These are phyloP conservation scores for Cephalopterus ornatus DNA, from an alignment of 2,113 vertebrate genomes.

Conservation along the genomic window DNA sequence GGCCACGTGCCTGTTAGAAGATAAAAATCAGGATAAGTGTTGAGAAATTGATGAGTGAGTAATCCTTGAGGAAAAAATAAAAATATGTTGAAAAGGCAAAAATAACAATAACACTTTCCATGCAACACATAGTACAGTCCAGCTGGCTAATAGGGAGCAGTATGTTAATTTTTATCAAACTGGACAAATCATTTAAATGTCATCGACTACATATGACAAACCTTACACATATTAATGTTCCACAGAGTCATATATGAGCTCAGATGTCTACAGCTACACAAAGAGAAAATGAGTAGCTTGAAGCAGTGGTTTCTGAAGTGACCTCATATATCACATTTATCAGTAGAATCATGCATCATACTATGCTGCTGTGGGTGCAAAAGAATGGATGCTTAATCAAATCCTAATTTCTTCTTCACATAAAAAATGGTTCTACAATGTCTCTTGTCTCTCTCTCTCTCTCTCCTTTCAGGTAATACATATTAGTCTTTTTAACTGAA, in stretches of 20 bases:
- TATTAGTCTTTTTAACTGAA: background rate
- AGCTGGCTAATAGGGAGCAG: background rate
- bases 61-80: background rate
- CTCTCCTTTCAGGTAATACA: background rate
- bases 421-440: background rate
- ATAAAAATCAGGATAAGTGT: background rate
- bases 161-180: background rate
- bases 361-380: background rate
- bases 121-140: background rate
- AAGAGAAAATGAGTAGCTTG: background rate
- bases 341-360: background rate
- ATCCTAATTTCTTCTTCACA: background rate
- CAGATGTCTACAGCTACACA: background rate
- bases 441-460: background rate
- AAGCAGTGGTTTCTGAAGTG: background rate
- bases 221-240: rapidly evolving
- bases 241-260: background rate
- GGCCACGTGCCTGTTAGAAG: background rate
- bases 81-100: background rate
- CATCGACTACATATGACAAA: background rate
- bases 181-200: background rate
- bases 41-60: background rate
- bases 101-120: background rate
- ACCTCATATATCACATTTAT: background rate
- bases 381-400: background rate